Evolutionary conservation across 1,140 invertebrate species (phyloP).

Genomic region (Drosophila seguyi): DNA sequence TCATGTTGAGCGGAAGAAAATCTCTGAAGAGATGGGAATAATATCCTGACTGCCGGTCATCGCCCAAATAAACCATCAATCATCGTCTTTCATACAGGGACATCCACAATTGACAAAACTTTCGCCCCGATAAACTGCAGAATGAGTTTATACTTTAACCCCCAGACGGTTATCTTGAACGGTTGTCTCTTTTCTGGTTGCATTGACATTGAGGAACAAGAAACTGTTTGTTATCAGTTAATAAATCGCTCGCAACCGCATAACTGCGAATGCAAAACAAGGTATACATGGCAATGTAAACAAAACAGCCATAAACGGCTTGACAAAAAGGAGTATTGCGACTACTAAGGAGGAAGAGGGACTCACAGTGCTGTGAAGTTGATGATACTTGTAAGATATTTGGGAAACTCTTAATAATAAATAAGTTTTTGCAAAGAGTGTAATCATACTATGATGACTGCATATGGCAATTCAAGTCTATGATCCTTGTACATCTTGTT

Average conservation of each 20-base stretch:
- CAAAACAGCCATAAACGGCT: conserved; percentile 61
- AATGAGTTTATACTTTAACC: conserved; percentile 7
- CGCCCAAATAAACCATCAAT: conserved; percentile 47
- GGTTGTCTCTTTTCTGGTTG: conserved; percentile 50
- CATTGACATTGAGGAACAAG: conserved; percentile 65
- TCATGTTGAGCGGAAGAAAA: conserved; percentile 10
- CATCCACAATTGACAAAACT: conserved; percentile 73
- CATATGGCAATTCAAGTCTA: background rate
- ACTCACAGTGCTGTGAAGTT: conserved; percentile 8
- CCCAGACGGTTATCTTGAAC: conserved; percentile 5
- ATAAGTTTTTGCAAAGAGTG: background rate
- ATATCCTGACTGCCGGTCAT: background rate
- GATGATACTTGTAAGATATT: background rate
- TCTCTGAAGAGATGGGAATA: conserved; percentile 3
- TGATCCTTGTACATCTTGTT: background rate
- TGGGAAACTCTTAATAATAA: no score
- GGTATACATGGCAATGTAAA: conserved; percentile 46
- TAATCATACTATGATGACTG: background rate
- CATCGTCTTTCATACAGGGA: conserved; percentile 22
- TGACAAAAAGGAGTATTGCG: conserved; percentile 39
- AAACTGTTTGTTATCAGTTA: conserved; percentile 69
- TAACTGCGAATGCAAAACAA: conserved; percentile 57
- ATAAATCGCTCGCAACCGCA: conserved; percentile 67
- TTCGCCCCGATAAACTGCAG: conserved; percentile 24
- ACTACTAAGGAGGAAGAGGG: background rate